Conservation (phyloP, 2,888 invertebrate genomes). For the Drosophila anomalata region DNA sequence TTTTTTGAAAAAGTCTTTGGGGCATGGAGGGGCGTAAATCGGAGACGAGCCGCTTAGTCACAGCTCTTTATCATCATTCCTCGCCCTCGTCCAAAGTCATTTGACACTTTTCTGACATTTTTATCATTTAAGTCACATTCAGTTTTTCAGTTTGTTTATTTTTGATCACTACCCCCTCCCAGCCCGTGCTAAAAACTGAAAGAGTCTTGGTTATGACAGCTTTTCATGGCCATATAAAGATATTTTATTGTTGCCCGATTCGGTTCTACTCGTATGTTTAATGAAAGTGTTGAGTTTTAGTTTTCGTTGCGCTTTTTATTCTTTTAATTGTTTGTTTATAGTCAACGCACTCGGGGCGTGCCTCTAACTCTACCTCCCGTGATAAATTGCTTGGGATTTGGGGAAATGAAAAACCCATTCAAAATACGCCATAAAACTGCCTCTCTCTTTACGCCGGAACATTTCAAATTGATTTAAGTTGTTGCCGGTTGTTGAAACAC, state of each 20-base stretch:
- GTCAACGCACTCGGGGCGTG: slow-evolving; percentile 60
- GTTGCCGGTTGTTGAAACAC: slow-evolving; percentile 56
- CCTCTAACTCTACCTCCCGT: slow-evolving; percentile 46
- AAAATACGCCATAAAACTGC: slow-evolving; percentile 67
- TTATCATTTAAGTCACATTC: slow-evolving; percentile 76
- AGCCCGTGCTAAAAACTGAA: slow-evolving; percentile 8
- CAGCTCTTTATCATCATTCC: slow-evolving; percentile 77
- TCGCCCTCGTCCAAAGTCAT: slow-evolving; percentile 71
- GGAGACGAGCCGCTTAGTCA: slow-evolving; percentile 60
- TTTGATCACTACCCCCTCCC: slow-evolving; percentile 27
- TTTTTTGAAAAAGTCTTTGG: slow-evolving; percentile 43
- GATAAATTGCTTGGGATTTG: slow-evolving; percentile 61
- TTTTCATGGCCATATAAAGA: slow-evolving; percentile 54
- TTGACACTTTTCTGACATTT: slow-evolving; percentile 74
- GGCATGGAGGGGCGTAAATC: slow-evolving; percentile 17
- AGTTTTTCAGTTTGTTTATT: slow-evolving; percentile 52
- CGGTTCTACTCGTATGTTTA: slow-evolving; percentile 43
- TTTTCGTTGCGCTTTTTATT: slow-evolving; percentile 62
- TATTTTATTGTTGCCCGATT: slow-evolving; percentile 76
- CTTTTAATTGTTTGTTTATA: slow-evolving; percentile 77
- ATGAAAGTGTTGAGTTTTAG: slow-evolving; percentile 78
- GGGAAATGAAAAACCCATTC: slow-evolving; percentile 66
- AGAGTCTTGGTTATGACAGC: slow-evolving; percentile 56
- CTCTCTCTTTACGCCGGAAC: slow-evolving; percentile 44
- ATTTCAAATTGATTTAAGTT: slow-evolving; percentile 74